phyloP scores from a whole-genome alignment of 2,888 invertebrate species.

The Lamellibrachia columna region DNA sequence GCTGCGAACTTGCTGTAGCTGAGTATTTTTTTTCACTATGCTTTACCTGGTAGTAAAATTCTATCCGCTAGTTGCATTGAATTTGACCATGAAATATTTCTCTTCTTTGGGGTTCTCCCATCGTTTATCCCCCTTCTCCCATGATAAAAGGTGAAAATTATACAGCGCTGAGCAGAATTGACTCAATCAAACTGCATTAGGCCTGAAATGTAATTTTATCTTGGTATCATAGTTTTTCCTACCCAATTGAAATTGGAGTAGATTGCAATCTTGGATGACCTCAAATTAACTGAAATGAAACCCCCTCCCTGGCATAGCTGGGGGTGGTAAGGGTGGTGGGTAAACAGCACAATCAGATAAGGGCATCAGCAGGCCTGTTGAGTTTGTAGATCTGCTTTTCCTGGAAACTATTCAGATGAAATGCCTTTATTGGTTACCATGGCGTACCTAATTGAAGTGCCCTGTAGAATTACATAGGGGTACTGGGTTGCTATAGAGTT shows the following conservation, averaged over 20 bases:
- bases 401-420: neutral
- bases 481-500: neutral
- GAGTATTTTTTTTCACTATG: neutral
- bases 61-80: neutral
- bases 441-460: neutral
- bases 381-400: slow-evolving; percentile 4
- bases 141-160: neutral
- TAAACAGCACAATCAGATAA: neutral
- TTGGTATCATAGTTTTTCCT: neutral
- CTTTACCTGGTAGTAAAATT: neutral
- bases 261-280: neutral
- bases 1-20: neutral
- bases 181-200: neutral
- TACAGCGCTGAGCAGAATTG: neutral
- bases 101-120: neutral
- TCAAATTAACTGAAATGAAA: slow-evolving; percentile 13
- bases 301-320: neutral
- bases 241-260: neutral
- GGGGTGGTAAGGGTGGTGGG: neutral
- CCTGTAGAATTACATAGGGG: neutral
- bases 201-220: neutral
- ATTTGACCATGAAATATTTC: neutral
- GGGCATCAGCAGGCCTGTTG: neutral
- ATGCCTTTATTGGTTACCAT: neutral
- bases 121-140: neutral